Base-by-base conservation (phyloP, 1,140 invertebrate species). In the Cataglyphis hispanica region DNA sequence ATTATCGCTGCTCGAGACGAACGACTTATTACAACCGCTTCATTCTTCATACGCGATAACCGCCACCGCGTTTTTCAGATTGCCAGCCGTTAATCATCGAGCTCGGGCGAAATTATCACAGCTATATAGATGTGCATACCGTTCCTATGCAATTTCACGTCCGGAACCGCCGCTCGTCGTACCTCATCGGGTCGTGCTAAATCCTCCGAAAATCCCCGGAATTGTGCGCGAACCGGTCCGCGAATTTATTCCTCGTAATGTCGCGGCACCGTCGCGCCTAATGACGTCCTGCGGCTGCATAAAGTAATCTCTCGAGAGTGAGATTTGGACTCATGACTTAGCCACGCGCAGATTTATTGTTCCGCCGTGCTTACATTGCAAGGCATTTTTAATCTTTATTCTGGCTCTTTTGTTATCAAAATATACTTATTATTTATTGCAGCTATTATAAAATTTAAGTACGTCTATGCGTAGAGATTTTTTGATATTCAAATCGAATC, bases 11-110 rank as follows among this genome's bases (percentile, higher is more conserved):
- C 56, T 4, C 50, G 53, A 84, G 50, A 78, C 69, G 67, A 43
- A 85, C 84, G 50, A 87, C 86, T 88, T 85, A 88, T 85, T 87
- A 85, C 40, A 70, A n/a, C 31, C 63, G 40, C 37, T 4, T 72
- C 53, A n/a, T 67, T 50, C 43, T 53, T 80, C 10, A 19, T 22
- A n/a, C 19, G 43, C 13, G 61, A 69, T 77, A 72, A 61, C 58
- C 46, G 27, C 27, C 43, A 22, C 34, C 25, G 56, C 72, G 60
- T 46, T 53, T 64, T 86, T 70, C 22, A 64, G 46, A 58, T 81
- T 70, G 58, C 34, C 2, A 6, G 25, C 16, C 64, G 80, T 77
- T 87, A 77, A 87, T 88, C 85, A 67, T 43, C 6, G 5, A 7
- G 25, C 40, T 25, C 7, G 37, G 37, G 53, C 53, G 53, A 83